A percentile compares a stretch with the other conserved stretches of the same genome.
Evolutionary conservation across 1,140 invertebrate species (phyloP).

Genomic region (Diachasma alloeum): DNA sequence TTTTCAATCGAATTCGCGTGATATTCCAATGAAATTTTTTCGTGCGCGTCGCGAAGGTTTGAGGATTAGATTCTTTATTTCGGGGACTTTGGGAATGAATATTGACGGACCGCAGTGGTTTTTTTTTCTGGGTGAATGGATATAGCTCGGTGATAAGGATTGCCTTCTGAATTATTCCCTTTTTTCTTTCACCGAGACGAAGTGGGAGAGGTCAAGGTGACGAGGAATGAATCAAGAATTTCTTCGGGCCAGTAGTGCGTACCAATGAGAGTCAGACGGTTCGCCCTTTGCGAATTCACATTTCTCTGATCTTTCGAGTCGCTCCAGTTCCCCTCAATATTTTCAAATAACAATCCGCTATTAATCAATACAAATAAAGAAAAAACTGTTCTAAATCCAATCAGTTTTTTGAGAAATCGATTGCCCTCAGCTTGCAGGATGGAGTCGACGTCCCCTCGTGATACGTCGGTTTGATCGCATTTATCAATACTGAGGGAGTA

Average conservation of each 20-base stretch:
- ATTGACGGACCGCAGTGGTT: background rate
- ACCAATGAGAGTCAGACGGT: background rate
- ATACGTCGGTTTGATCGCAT: conserved; percentile 45
- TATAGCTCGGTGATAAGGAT: background rate
- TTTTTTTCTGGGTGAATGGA: background rate
- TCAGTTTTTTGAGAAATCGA: too few species aligned
- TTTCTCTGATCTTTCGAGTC: background rate
- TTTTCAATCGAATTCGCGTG: too few species aligned
- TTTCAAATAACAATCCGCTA: too few species aligned
- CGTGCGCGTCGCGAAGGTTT: background rate
- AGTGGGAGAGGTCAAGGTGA: background rate
- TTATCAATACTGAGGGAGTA: conserved; percentile 8
- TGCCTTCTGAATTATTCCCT: background rate
- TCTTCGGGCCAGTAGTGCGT: background rate
- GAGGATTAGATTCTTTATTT: background rate
- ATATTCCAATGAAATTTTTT: too few species aligned
- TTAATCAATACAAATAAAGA: too few species aligned
- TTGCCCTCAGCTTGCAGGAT: conserved; percentile 48
- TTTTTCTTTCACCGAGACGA: background rate
- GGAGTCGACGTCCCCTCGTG: conserved; percentile 47
- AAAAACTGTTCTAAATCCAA: too few species aligned
- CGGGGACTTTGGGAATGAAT: background rate
- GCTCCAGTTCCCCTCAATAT: too few species aligned
- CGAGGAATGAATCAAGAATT: background rate
- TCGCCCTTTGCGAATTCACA: background rate